Evolutionary conservation across 2,113 vertebrate genomes (phyloP), one percentile per base, ranked within the genome.

Genomic region (Coracopsis vasa): DNA sequence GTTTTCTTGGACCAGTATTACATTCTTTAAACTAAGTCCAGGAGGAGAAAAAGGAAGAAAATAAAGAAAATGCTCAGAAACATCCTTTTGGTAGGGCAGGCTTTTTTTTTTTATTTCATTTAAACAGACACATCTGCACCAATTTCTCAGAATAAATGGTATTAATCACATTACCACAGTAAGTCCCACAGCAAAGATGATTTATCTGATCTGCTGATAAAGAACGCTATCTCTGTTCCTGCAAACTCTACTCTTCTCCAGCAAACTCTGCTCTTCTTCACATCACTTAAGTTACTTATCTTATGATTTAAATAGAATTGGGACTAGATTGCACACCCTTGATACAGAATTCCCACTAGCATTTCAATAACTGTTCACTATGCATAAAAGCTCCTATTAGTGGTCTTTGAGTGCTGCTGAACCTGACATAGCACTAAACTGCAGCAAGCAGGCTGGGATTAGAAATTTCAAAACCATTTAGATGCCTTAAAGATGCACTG

Each of bases 401-500:
- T 16, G 60, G 56, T 51, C 61, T 92, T 41, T 56, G 73, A 95
- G 73, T 45, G 74, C 70, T 85, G 73, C 87, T 83, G 72, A 96
- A 78, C 44, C 51, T 81, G 94, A 94, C 74, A 88, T 9, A 64
- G 72, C 50, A 86, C 72, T 88, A 74, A 92, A 90, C 51, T 69
- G 51, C 64, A 80, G 88, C 82, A 95, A 93, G 47, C 39, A 85
- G 73, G 28, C 77, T 81, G 77, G 77, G 94, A 95, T 94, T 92
- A 92, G 50, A 89, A 53, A 91, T 92, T 96, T 95, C 91, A 92
- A 94, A 95, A 86, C 39, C 80, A 85, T 94, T 95, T 95, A 94
- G 73, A 79, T 83, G 62, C 44, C 77, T 93, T 87, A 69, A 72
- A 91, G 42, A 97, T 78, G 42, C 39, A 54, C 42, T 80, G 66